Evolutionary conservation across 2,113 vertebrate species (phyloP).

Genomic region (Lipotes vexillifer): DNA sequence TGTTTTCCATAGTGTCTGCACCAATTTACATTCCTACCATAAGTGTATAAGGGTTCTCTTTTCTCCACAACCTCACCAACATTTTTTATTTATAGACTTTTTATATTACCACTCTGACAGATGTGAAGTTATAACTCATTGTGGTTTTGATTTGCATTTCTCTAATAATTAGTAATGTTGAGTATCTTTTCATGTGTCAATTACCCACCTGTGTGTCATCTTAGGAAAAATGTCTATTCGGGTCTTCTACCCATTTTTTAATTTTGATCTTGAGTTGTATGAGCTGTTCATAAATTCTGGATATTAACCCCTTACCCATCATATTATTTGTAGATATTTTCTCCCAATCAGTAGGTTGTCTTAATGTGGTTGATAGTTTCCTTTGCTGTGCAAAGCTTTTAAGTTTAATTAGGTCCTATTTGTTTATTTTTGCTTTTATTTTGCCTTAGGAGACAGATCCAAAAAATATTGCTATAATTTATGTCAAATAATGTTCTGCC

Average conservation of each 20-base stretch:
- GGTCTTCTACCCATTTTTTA: background rate
- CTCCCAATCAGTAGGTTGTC: background rate
- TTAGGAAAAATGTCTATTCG: background rate
- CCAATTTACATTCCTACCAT: background rate
- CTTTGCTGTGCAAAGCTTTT: background rate
- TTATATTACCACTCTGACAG: background rate
- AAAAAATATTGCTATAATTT: background rate
- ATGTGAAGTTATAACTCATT: background rate
- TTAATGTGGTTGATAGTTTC: background rate
- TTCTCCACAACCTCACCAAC: background rate
- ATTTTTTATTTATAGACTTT: background rate
- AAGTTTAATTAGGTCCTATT: background rate
- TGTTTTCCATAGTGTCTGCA: background rate
- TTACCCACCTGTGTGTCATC: background rate
- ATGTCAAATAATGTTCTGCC: background rate
- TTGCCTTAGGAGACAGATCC: background rate
- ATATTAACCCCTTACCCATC: background rate
- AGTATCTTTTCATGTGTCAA: background rate
- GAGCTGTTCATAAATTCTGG: background rate
- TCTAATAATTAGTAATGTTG: background rate
- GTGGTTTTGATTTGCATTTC: background rate
- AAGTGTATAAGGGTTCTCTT: background rate
- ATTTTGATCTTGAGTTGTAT: background rate
- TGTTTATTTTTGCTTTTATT: background rate
- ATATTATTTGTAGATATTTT: background rate